Conservation (phyloP, 2,113 vertebrate species). For the Ahaetulla prasina region DNA sequence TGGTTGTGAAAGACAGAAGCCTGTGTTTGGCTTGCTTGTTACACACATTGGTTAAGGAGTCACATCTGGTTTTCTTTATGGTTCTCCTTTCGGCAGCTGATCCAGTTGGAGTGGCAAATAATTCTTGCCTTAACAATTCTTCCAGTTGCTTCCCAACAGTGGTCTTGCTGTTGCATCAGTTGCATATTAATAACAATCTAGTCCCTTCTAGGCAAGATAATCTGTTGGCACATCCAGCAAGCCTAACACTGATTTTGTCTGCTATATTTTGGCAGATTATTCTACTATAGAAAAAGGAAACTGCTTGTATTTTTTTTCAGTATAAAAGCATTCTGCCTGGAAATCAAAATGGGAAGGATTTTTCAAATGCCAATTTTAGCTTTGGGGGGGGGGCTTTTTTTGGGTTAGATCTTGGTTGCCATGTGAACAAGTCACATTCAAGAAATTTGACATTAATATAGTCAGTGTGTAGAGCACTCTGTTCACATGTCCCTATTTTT, state of each 20-base stretch:
- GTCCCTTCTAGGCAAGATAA: slow-evolving; percentile 65
- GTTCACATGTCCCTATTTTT: neutral
- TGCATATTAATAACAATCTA: slow-evolving; percentile 68
- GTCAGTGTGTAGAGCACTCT: neutral
- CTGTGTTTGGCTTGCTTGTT: slow-evolving; percentile 42
- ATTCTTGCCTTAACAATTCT: slow-evolving; percentile 50
- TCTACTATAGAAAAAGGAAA: slow-evolving; percentile 43
- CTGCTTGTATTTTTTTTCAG: slow-evolving; percentile 7
- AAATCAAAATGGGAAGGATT: slow-evolving; percentile 10
- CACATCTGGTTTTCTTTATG: slow-evolving; percentile 53
- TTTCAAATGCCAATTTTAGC: neutral
- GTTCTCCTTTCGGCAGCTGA: slow-evolving; percentile 52
- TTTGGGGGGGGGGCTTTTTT: neutral
- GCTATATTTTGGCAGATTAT: slow-evolving; percentile 63
- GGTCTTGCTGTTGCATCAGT: slow-evolving; percentile 51
- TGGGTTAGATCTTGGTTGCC: slow-evolving; percentile 29
- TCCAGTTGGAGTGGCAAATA: slow-evolving; percentile 58
- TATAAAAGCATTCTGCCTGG: neutral
- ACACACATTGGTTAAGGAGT: slow-evolving; percentile 25
- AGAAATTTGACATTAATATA: neutral
- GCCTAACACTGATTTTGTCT: slow-evolving; percentile 66
- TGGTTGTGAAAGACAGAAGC: slow-evolving; percentile 47
- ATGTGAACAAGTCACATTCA: slow-evolving; percentile 6
- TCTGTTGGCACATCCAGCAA: slow-evolving; percentile 72
- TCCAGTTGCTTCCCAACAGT: slow-evolving; percentile 43